Conservation (phyloP, 2,797 vertebrate species). For the Tiaroga cobitis region DNA sequence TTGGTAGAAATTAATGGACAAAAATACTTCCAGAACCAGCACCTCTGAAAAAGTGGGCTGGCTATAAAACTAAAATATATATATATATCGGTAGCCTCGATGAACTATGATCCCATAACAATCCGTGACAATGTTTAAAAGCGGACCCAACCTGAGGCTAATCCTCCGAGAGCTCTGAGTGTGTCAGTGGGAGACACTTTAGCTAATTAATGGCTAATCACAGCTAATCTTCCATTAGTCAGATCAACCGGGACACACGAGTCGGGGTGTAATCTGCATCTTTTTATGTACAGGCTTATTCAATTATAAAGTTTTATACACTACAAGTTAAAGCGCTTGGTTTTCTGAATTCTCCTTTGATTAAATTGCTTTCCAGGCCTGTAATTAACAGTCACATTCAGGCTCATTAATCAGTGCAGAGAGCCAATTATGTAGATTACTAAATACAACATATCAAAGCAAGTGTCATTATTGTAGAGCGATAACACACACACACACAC, state of each 20-base stretch:
- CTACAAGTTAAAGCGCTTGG: constrained; percentile 1
- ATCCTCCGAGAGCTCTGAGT: not conserved
- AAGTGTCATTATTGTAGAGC: not conserved
- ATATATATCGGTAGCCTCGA: not conserved
- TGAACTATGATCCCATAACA: not conserved
- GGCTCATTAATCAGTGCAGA: not conserved
- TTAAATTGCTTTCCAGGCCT: not conserved
- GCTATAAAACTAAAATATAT: not conserved
- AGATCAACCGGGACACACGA: constrained; percentile 11
- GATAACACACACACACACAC: not conserved
- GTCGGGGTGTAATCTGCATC: constrained; percentile 16
- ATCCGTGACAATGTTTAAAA: not conserved
- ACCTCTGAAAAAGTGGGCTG: not conserved
- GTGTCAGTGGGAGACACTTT: not conserved
- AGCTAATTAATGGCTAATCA: constrained; percentile 40
- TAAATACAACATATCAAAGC: not conserved
- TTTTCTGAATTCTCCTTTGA: not conserved
- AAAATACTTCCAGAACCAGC: not conserved
- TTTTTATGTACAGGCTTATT: constrained; percentile 12
- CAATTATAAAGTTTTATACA: constrained; percentile 22
- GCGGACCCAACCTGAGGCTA: not conserved
- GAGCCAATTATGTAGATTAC: not conserved
- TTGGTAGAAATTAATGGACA: not conserved
- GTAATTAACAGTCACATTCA: not conserved
- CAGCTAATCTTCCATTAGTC: constrained; percentile 27